Percentiles rank a stretch among this genome's conserved stretches.
Conservation (phyloP, 2,888 invertebrate genomes). For the Phengaris alcon region DNA sequence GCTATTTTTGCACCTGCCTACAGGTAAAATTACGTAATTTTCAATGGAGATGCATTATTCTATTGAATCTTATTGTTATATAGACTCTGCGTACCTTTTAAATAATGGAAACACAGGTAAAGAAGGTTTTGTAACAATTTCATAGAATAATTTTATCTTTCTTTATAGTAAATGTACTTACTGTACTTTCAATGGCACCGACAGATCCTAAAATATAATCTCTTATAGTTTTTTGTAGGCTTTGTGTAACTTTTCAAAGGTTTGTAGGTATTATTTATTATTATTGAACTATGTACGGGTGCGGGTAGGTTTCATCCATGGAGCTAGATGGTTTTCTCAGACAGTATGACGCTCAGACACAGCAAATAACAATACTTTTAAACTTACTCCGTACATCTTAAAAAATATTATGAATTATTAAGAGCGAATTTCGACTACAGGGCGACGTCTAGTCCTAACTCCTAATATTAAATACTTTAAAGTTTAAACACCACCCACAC, state of each 20-base stretch:
- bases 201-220: neutral
- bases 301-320: neutral
- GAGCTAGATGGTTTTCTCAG: neutral
- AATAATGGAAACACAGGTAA: conserved; percentile 19
- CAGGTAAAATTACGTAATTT: conserved; percentile 21
- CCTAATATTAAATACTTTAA: too few relatives aligned
- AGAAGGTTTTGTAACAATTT: conserved; percentile 4
- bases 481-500: too few relatives aligned
- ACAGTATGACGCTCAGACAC: neutral
- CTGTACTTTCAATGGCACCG: neutral
- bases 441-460: too few relatives aligned
- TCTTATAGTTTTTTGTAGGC: neutral
- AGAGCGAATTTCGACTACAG: too few relatives aligned
- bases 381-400: too few relatives aligned
- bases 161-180: too few relatives aligned
- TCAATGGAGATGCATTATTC: conserved; percentile 24
- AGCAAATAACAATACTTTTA: too few relatives aligned
- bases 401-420: too few relatives aligned
- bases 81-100: neutral
- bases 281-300: too few relatives aligned
- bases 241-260: neutral
- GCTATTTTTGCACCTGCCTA: conserved; percentile 17
- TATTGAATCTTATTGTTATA: conserved; percentile 11
- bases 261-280: neutral
- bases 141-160: conserved; percentile 8